Evolutionary conservation across 2,888 invertebrate genomes (phyloP).

Genomic region (Andrena haemorrhoa): DNA sequence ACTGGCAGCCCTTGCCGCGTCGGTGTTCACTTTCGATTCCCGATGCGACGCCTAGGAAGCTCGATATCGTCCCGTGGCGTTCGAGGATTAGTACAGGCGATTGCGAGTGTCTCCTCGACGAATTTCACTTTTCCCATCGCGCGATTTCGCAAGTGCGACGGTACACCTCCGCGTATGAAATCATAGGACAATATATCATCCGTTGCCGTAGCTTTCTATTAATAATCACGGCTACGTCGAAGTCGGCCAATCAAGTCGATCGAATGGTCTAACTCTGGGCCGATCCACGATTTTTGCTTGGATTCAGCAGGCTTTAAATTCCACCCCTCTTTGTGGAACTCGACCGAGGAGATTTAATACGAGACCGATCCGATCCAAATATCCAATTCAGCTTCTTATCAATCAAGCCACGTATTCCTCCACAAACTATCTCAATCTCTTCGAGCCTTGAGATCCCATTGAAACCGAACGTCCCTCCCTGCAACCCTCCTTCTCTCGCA

Average conservation of each 20-base stretch:
- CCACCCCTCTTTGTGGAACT: too few species aligned
- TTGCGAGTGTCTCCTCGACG: background rate
- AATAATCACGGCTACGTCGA: slow-evolving; percentile 71
- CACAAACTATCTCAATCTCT: too few species aligned
- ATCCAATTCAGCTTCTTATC: too few species aligned
- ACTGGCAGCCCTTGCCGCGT: slow-evolving; percentile 29
- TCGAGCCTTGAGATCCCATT: too few species aligned
- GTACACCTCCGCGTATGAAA: background rate
- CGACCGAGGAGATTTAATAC: too few species aligned
- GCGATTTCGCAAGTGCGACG: background rate
- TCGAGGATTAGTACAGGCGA: too few species aligned
- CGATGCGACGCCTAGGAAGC: background rate
- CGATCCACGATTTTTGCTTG: slow-evolving; percentile 19
- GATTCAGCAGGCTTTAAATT: background rate
- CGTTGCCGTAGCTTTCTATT: slow-evolving; percentile 68
- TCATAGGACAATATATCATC: slow-evolving; percentile 42
- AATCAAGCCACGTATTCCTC: too few species aligned
- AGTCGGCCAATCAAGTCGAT: slow-evolving; percentile 73
- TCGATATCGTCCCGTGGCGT: too few species aligned
- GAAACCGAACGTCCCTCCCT: too few species aligned
- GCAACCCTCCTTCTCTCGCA: too few species aligned
- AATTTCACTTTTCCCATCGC: slow-evolving; percentile 25
- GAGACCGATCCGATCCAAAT: too few species aligned
- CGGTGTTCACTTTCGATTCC: slow-evolving; percentile 26
- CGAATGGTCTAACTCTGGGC: slow-evolving; percentile 42